These are phyloP conservation scores for Unio pictorum DNA, from an alignment of 2,888 invertebrate species.

Conservation along the genomic window DNA sequence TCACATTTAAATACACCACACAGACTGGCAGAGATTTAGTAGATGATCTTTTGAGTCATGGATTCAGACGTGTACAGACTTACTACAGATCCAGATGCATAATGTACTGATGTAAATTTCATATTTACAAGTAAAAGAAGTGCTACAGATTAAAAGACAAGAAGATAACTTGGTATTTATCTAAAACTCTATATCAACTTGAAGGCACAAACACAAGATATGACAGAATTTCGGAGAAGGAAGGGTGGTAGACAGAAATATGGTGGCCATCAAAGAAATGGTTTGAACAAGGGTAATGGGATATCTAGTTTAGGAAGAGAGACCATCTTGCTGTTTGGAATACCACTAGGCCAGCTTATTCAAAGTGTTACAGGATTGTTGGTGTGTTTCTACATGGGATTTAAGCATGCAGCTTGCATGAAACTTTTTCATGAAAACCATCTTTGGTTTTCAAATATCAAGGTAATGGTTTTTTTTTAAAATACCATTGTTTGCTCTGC, in stretches of 20 bases:
- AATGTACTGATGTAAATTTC: no score
- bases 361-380: constrained; percentile 32
- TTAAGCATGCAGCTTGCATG: constrained; percentile 58
- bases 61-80: no score
- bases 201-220: constrained; percentile 1
- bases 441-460: constrained; percentile 72
- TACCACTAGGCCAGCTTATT: constrained; percentile 38
- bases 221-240: constrained; percentile 43
- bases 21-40: no score
- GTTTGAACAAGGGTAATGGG: constrained; percentile 25
- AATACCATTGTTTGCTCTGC: no score
- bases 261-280: constrained; percentile 34
- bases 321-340: constrained; percentile 32
- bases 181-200: no score
- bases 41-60: no score
- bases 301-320: constrained; percentile 20
- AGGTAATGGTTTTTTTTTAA: constrained; percentile 48
- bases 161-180: no score
- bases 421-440: constrained; percentile 71
- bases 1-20: no score
- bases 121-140: no score
- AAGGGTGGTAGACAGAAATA: constrained; percentile 33
- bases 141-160: no score
- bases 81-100: no score
- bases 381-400: constrained; percentile 47